Base-by-base conservation (phyloP, 2,113 vertebrate species). In the Brachyistius frenatus region DNA sequence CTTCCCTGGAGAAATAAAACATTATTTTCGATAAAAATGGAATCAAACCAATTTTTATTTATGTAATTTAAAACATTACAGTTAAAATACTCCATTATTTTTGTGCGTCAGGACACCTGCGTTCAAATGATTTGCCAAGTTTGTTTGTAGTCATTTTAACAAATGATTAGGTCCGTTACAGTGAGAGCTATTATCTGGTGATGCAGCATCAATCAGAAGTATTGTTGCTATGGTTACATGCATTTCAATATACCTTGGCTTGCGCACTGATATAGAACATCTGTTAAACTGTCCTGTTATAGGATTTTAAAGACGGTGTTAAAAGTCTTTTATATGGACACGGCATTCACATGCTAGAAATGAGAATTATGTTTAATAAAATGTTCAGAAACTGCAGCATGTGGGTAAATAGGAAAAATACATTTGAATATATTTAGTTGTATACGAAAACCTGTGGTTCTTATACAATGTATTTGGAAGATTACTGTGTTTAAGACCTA, bases 1-100 rank as follows among this genome's bases (percentile, higher is more conserved):
- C 86, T 39, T 89, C 88, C 84, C 95, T 96, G 79, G 41, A 89
- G 62, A 85, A 81, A 46, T 61, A 23, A 5, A 6, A 41, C 44
- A 49, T 66, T 50, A 41, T 67, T 11, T 73, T 64, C 1, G 31
- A 62, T 23, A 23, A 23, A 23, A 23, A 23, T 23, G 37, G 6
- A 0, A 15, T 50, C 5, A 71, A 76, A 44, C 54, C 35, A 3
- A 30, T 57, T 52, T 10, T 13, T 58, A 44, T 44, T 13, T 44
- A 44, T 44, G 10, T 13, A 44, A 10, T 3, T 2, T 41, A 41
- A 41, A 41, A 41, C 10, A 1, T 44, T 44, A 44, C 10, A 3
- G 10, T 44, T 44, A 3, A 44, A 44, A 44, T 44, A 44, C 2
- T 44, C 41, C 7, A 44, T 14, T 55, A 49, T 65, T 63, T 2